Evolutionary conservation across 2,797 vertebrate genomes (phyloP).

Genomic region (Tachyglossus aculeatus): DNA sequence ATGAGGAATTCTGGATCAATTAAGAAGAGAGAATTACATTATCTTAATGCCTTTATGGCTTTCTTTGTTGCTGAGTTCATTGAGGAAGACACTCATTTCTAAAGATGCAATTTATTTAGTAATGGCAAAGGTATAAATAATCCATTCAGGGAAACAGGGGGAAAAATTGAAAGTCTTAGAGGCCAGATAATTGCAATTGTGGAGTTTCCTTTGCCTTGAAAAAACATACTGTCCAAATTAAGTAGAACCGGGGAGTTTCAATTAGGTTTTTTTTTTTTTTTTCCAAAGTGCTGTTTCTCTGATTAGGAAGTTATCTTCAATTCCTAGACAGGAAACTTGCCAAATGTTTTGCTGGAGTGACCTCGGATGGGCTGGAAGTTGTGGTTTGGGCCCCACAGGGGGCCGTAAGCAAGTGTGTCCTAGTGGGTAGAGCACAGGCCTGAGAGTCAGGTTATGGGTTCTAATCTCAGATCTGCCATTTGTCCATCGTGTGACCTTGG

Average conservation of each 20-base stretch:
- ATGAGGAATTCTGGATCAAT: too few species aligned
- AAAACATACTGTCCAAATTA: neutral
- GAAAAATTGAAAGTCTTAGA: constrained; percentile 25
- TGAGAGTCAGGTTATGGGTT: too few species aligned
- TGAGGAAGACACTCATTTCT: constrained; percentile 22
- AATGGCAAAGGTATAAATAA: constrained; percentile 25
- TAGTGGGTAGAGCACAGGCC: too few species aligned
- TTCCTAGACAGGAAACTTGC: too few species aligned
- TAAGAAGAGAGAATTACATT: constrained; percentile 3
- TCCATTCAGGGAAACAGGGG: constrained; percentile 19
- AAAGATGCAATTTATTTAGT: constrained; percentile 30
- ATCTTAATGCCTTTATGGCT: neutral
- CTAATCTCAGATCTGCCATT: too few species aligned
- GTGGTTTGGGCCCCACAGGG: too few species aligned
- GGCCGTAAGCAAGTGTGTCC: too few species aligned
- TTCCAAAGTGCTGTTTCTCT: too few species aligned
- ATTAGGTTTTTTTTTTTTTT: neutral
- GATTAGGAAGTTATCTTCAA: too few species aligned
- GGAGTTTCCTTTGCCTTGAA: neutral
- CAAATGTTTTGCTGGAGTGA: too few species aligned
- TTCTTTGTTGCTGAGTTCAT: constrained; percentile 3
- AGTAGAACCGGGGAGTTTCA: neutral
- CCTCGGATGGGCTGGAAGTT: too few species aligned
- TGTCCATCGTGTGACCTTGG: too few species aligned
- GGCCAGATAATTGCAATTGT: constrained; percentile 27